Conservation (phyloP, 2,888 invertebrate species). For the Steinernema hermaphroditum region DNA sequence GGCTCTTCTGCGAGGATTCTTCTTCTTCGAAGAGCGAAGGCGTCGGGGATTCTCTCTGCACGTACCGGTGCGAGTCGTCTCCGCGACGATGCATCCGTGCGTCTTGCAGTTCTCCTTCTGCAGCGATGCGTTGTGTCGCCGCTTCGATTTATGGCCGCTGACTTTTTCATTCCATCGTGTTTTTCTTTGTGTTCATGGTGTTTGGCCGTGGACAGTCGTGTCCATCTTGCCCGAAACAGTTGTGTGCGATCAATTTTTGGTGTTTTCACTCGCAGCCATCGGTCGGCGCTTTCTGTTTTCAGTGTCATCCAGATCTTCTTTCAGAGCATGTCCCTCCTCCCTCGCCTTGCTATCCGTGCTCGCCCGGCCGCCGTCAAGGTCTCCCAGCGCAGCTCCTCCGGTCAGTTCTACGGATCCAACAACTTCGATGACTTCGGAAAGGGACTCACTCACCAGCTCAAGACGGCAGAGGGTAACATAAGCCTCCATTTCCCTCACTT, state of each 20-base stretch:
- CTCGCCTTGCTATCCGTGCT: constrained; percentile 14
- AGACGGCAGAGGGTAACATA: constrained; percentile 51
- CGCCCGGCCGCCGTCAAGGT: not conserved
- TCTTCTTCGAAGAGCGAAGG: too few species aligned
- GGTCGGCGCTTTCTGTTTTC: too few species aligned
- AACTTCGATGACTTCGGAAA: constrained; percentile 60
- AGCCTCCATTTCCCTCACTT: not conserved
- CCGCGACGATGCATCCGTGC: too few species aligned
- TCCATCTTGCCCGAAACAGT: constrained; percentile 9
- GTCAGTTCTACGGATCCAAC: constrained; percentile 59
- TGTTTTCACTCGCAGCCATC: not conserved
- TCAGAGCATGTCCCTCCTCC: constrained; percentile 19
- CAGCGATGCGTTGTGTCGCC: too few species aligned
- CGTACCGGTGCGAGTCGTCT: too few species aligned
- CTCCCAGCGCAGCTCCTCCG: constrained; percentile 49
- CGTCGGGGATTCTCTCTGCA: too few species aligned
- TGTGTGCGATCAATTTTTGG: not conserved
- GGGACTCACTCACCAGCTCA: constrained; percentile 41
- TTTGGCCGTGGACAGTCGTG: not conserved
- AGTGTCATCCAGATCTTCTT: not conserved
- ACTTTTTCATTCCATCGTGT: too few species aligned
- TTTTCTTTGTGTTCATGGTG: too few species aligned
- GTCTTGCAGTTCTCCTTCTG: too few species aligned
- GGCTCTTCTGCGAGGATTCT: too few species aligned
- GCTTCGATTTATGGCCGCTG: too few species aligned